A percentile compares a stretch with the other conserved stretches of the same genome.
phyloP scores from a whole-genome alignment of 2,113 vertebrate species.

The Callionymus lyra region DNA sequence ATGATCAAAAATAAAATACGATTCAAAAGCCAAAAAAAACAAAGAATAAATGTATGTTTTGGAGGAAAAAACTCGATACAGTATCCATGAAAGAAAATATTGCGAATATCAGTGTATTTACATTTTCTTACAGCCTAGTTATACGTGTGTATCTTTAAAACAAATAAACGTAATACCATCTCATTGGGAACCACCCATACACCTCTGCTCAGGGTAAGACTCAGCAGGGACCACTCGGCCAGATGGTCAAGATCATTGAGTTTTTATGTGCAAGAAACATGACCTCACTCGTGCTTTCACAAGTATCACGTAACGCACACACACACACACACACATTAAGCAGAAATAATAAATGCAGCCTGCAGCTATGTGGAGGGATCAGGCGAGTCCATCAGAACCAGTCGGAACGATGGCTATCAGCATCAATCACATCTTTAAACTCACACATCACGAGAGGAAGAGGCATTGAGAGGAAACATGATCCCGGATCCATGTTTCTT shows the following conservation, averaged over 20 bases:
- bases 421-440: not conserved
- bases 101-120: too few species aligned
- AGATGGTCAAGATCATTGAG: slow-evolving; percentile 62
- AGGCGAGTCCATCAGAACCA: not conserved
- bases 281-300: slow-evolving; percentile 46
- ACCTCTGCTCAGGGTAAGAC: slow-evolving; percentile 24
- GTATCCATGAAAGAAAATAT: too few species aligned
- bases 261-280: slow-evolving; percentile 44
- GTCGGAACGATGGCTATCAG: too few species aligned
- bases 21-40: too few species aligned
- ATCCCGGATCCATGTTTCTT: slow-evolving; percentile 53
- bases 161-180: too few species aligned
- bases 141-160: too few species aligned
- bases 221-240: slow-evolving; percentile 22
- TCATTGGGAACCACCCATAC: slow-evolving; percentile 21
- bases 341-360: slow-evolving; percentile 22
- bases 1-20: too few species aligned
- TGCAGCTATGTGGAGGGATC: slow-evolving; percentile 12
- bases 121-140: too few species aligned
- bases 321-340: slow-evolving; percentile 13
- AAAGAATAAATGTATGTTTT: too few species aligned
- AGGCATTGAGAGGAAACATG: slow-evolving; percentile 24
- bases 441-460: not conserved
- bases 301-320: slow-evolving; percentile 24
- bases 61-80: too few species aligned